Conservation (phyloP, 2,888 invertebrate species). For the Plebejus argus region DNA sequence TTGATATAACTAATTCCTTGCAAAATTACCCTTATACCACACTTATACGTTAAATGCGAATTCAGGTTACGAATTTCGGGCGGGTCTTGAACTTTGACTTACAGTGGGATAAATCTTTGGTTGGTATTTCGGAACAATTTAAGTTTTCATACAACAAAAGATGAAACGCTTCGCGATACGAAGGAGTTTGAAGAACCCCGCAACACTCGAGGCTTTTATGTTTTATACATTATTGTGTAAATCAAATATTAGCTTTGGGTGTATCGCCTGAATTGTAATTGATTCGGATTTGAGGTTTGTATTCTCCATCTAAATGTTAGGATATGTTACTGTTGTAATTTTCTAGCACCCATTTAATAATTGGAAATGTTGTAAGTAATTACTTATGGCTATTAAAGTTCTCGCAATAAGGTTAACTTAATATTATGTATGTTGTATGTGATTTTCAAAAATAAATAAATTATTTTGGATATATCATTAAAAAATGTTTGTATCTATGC, state of each 20-base stretch:
- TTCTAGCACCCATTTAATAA: too few species aligned
- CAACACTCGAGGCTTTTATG: constrained; percentile 44
- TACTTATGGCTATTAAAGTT: too few species aligned
- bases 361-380: too few species aligned
- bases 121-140: constrained; percentile 58
- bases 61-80: constrained; percentile 40
- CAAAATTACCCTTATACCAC: constrained; percentile 36
- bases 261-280: neutral
- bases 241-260: constrained; percentile 29
- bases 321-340: neutral
- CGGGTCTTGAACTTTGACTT: constrained; percentile 47
- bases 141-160: constrained; percentile 63
- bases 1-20: constrained; percentile 8
- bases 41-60: constrained; percentile 3
- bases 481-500: too few species aligned
- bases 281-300: neutral
- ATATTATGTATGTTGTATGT: too few species aligned
- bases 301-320: neutral
- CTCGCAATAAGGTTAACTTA: too few species aligned
- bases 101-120: constrained; percentile 48
- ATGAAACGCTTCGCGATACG: constrained; percentile 57
- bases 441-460: too few species aligned
- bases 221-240: constrained; percentile 26
- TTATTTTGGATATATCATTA: too few species aligned
- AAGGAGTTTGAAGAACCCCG: constrained; percentile 56